Conservation (phyloP, 2,888 invertebrate species). For the Gryllus longicercus region DNA sequence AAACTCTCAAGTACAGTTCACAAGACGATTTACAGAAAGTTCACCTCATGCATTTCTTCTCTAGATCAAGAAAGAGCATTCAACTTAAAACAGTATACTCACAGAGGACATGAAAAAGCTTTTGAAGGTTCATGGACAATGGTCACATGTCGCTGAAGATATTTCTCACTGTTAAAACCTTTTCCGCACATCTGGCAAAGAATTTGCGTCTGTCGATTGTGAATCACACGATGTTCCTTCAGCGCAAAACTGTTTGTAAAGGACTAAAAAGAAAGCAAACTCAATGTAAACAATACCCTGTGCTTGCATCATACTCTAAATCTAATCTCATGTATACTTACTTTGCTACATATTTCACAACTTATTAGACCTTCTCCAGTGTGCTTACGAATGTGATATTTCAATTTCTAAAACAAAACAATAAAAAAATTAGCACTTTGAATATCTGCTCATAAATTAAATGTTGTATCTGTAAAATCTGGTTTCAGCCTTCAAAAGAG, state of each 20-base stretch:
- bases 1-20: too few species aligned
- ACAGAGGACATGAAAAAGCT: constrained; percentile 51
- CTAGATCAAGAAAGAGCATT: neutral
- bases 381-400: constrained; percentile 42
- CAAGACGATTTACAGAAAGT: too few species aligned
- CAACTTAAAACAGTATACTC: constrained; percentile 46
- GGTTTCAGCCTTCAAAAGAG: too few species aligned
- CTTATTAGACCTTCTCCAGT: constrained; percentile 41
- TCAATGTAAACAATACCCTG: neutral
- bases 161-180: constrained; percentile 52
- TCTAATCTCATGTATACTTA: constrained; percentile 30
- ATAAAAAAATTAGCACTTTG: too few species aligned
- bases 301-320: neutral
- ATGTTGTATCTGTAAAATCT: too few species aligned
- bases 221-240: constrained; percentile 55
- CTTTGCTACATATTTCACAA: constrained; percentile 41
- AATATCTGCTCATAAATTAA: too few species aligned
- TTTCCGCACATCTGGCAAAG: constrained; percentile 55
- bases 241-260: constrained; percentile 56
- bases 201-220: constrained; percentile 46
- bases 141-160: constrained; percentile 54
- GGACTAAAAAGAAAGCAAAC: constrained; percentile 45
- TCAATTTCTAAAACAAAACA: constrained; percentile 40
- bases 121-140: constrained; percentile 49
- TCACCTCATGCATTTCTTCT: too few species aligned